Conservation (phyloP, 2,888 invertebrate species). For the Stenodera caucasica region DNA sequence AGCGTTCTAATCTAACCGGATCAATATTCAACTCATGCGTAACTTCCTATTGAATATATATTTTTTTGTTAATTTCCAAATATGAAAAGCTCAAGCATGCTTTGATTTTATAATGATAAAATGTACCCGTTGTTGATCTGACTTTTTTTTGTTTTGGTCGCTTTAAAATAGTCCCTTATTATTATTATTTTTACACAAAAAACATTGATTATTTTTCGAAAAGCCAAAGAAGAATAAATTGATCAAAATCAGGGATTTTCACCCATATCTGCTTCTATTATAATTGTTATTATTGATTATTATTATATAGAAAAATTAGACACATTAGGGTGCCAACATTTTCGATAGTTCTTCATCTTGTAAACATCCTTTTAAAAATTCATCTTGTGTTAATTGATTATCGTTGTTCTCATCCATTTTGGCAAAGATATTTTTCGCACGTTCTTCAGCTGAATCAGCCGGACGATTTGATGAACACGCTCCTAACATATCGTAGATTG, state of each 20-base stretch:
- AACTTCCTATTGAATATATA: conserved; percentile 18
- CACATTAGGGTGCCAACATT: conserved; percentile 87
- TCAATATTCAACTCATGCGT: conserved; percentile 25
- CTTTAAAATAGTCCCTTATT: neutral
- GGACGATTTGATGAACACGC: conserved; percentile 94
- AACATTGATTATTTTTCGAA: neutral
- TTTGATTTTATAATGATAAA: neutral
- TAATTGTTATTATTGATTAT: too few species aligned
- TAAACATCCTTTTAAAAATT: conserved; percentile 96
- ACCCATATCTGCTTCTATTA: neutral
- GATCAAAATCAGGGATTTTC: neutral
- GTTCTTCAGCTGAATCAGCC: conserved; percentile 94
- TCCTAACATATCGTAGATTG: conserved; percentile 99
- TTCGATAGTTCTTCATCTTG: conserved; percentile 95
- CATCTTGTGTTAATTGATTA: conserved; percentile 96
- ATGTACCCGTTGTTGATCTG: conserved; percentile 28
- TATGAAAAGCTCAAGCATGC: conserved; percentile 11
- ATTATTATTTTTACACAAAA: neutral
- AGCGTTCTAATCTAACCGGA: conserved; percentile 9
- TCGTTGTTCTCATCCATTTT: conserved; percentile 99
- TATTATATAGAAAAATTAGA: too few species aligned
- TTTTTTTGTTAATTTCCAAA: conserved; percentile 17
- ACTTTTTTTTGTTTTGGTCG: conserved; percentile 4
- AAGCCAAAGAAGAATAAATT: neutral
- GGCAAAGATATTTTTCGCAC: conserved; percentile 98